phyloP scores from a whole-genome alignment of 2,113 vertebrate genomes.

The Solea solea region DNA sequence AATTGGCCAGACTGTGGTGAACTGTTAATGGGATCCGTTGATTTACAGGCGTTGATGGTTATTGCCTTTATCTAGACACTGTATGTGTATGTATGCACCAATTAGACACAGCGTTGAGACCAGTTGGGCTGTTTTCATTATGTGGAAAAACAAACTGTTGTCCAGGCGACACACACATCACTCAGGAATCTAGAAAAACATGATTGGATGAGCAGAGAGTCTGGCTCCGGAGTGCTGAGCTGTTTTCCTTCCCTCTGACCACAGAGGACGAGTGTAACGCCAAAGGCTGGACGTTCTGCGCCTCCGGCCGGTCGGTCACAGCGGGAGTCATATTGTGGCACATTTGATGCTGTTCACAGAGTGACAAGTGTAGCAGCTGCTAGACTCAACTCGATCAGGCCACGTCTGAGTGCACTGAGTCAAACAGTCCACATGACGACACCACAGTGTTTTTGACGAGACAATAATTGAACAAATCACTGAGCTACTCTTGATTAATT shows the following conservation, averaged over 20 bases:
- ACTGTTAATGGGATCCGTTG: constrained; percentile 40
- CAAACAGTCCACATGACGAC: not conserved
- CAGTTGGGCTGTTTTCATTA: constrained; percentile 9
- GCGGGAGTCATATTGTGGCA: constrained; percentile 10
- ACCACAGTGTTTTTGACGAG: not conserved
- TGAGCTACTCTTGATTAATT: too few relatives aligned
- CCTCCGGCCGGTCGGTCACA: constrained; percentile 19
- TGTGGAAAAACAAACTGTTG: constrained; percentile 26
- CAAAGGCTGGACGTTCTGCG: constrained; percentile 15
- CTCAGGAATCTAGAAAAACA: constrained; percentile 54
- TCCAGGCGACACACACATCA: constrained; percentile 41
- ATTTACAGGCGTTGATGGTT: constrained; percentile 23
- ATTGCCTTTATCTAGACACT: not conserved
- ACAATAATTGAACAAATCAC: too few relatives aligned
- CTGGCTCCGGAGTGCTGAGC: constrained; percentile 27
- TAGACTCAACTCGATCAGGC: not conserved
- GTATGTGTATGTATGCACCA: not conserved
- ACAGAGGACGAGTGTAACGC: constrained; percentile 5
- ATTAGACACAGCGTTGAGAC: not conserved
- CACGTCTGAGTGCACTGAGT: not conserved
- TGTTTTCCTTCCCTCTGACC: constrained; percentile 42
- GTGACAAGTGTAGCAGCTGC: not conserved
- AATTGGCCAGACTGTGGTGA: constrained; percentile 44
- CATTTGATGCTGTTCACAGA: constrained; percentile 5
- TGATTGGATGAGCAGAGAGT: constrained; percentile 59